Percentiles rank a stretch among this genome's conserved stretches.
Conservation (phyloP, 2,113 vertebrate species). For the Cottus gobio region DNA sequence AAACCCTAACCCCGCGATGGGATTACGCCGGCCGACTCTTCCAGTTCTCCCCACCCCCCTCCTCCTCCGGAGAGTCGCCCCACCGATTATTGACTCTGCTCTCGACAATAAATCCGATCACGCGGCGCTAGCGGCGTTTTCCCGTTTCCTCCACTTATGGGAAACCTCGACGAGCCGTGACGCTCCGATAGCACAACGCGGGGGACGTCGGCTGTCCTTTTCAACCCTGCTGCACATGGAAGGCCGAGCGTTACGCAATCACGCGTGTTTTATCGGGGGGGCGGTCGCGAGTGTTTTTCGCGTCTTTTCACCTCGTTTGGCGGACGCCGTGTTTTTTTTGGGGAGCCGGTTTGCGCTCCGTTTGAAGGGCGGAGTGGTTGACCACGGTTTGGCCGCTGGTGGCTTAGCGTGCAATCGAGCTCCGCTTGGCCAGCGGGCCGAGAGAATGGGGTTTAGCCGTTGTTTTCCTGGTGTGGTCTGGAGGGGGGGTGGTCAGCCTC, state of each 20-base stretch:
- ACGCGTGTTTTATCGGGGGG: slow-evolving; percentile 56
- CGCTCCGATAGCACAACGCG: slow-evolving; percentile 36
- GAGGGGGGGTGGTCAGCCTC: slow-evolving; percentile 41
- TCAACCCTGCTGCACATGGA: slow-evolving; percentile 67
- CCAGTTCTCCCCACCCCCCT: too few relatives aligned
- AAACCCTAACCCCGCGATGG: slow-evolving; percentile 30
- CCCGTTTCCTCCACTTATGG: slow-evolving; percentile 61
- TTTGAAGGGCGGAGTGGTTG: slow-evolving; percentile 75
- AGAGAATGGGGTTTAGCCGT: slow-evolving; percentile 73
- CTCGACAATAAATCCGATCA: slow-evolving; percentile 65
- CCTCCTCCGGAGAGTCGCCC: slow-evolving; percentile 46
- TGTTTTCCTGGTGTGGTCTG: slow-evolving; percentile 80
- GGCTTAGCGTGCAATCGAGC: slow-evolving; percentile 79
- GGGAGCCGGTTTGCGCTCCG: slow-evolving; percentile 56
- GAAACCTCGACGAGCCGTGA: slow-evolving; percentile 54
- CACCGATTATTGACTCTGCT: slow-evolving; percentile 71
- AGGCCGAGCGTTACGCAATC: slow-evolving; percentile 53
- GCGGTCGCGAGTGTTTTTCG: slow-evolving; percentile 53
- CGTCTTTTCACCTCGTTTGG: slow-evolving; percentile 71
- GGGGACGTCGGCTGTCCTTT: slow-evolving; percentile 57
- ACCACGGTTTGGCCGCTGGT: slow-evolving; percentile 76
- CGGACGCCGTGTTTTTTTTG: slow-evolving; percentile 66
- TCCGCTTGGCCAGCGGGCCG: slow-evolving; percentile 71
- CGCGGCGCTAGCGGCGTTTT: slow-evolving; percentile 48
- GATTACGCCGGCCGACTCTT: slow-evolving; percentile 45